Percentiles rank a stretch among this genome's conserved stretches.
Conservation (phyloP, 2,888 invertebrate genomes). For the Drosophila phalerata region DNA sequence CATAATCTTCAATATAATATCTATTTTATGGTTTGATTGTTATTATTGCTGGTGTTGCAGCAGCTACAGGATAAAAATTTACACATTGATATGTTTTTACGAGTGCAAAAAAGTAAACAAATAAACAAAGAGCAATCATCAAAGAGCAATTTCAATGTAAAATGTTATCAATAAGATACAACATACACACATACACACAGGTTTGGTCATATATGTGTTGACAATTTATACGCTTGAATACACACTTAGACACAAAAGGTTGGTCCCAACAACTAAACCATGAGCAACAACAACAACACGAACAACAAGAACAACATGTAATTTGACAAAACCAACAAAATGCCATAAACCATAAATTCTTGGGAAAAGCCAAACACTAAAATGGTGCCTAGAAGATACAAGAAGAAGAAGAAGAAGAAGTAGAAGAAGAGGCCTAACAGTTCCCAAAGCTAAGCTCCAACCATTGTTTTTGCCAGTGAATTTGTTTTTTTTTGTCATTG, state of each 20-base stretch:
- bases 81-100: conserved; percentile 78
- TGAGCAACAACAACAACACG: conserved; percentile 29
- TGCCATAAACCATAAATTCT: conserved; percentile 80
- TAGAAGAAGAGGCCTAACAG: conserved; percentile 18
- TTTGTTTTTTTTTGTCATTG: conserved; percentile 22
- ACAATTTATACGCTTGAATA: conserved; percentile 71
- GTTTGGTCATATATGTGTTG: too few species aligned
- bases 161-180: conserved; percentile 50
- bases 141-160: conserved; percentile 78
- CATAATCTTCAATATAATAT: conserved; percentile 78
- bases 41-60: conserved; percentile 49
- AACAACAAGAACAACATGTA: conserved; percentile 50
- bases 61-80: conserved; percentile 60
- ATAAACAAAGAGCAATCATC: conserved; percentile 75
- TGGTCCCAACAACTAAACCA: conserved; percentile 33
- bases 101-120: conserved; percentile 70
- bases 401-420: conserved; percentile 1
- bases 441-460: conserved; percentile 24
- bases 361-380: conserved; percentile 64
- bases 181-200: conserved; percentile 7
- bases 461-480: conserved; percentile 55
- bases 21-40: conserved; percentile 69
- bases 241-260: conserved; percentile 72
- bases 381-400: conserved; percentile 41
- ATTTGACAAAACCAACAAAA: conserved; percentile 77